Evolutionary conservation across 2,888 invertebrate species (phyloP).

Genomic region (Microctonus hyperodae): DNA sequence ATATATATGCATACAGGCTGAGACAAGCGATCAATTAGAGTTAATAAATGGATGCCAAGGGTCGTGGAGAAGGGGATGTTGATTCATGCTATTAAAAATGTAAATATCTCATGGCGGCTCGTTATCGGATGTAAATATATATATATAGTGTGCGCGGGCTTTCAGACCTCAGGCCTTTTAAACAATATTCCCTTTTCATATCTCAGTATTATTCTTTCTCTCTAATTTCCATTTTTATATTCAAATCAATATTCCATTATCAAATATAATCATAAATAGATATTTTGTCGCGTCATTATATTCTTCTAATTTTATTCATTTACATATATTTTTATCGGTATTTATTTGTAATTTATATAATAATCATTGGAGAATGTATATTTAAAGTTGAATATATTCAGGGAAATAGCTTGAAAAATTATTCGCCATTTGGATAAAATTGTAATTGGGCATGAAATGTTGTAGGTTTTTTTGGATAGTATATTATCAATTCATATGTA

Average conservation of each 20-base stretch:
- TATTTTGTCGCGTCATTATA: not conserved
- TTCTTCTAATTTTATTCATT: not conserved
- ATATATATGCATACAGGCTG: conserved; percentile 32
- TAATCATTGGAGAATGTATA: not conserved
- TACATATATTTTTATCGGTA: not conserved
- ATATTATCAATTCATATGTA: not conserved
- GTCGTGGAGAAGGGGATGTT: conserved; percentile 43
- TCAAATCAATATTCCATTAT: conserved; percentile 58
- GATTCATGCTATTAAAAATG: conserved; percentile 62
- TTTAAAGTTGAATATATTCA: not conserved
- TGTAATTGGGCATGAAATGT: conserved; percentile 8
- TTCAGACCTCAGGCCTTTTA: not conserved
- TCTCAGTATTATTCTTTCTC: too few species aligned
- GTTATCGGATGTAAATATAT: conserved; percentile 62
- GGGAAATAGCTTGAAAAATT: too few species aligned
- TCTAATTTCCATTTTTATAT: conserved; percentile 16
- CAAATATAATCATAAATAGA: too few species aligned
- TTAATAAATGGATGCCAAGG: conserved; percentile 52
- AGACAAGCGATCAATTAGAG: conserved; percentile 60
- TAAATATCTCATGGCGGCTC: conserved; percentile 61
- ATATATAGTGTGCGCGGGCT: conserved; percentile 51
- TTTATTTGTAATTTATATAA: not conserved
- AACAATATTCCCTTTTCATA: not conserved
- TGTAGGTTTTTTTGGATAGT: conserved; percentile 22
- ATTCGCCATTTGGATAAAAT: not conserved